A percentile compares a stretch with the other conserved stretches of the same genome.
Evolutionary conservation across 2,888 invertebrate genomes (phyloP).

Genomic region (Drosophila mimica): DNA sequence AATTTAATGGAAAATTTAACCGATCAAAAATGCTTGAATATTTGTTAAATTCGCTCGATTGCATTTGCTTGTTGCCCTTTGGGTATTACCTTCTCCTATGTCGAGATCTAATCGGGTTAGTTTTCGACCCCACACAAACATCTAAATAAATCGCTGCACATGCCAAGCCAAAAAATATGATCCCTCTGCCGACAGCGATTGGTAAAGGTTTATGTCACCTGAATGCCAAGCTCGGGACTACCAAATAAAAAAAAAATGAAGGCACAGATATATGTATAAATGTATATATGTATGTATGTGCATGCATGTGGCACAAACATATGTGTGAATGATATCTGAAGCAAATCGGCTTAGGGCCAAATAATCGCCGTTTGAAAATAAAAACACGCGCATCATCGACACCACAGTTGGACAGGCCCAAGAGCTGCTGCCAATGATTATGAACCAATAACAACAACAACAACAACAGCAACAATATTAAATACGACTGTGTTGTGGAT

Average conservation of each 20-base stretch:
- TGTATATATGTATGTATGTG: constrained; percentile 13
- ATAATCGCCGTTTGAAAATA: constrained; percentile 74
- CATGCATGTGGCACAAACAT: constrained; percentile 4
- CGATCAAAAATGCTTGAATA: neutral
- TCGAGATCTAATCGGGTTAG: constrained; percentile 60
- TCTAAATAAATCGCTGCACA: constrained; percentile 41
- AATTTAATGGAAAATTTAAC: neutral
- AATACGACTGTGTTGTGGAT: constrained; percentile 3
- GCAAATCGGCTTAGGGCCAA: constrained; percentile 75
- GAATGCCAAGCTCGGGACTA: neutral
- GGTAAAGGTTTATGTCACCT: constrained; percentile 49
- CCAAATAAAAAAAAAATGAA: constrained; percentile 17
- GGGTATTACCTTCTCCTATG: constrained; percentile 17
- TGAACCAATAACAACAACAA: constrained; percentile 42
- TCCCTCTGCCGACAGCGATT: constrained; percentile 16
- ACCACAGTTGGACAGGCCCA: constrained; percentile 42
- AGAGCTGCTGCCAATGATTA: constrained; percentile 34
- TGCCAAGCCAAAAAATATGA: constrained; percentile 54
- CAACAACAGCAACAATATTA: constrained; percentile 4
- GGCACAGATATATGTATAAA: constrained; percentile 6
- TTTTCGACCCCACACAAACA: constrained; percentile 44
- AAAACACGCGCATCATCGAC: constrained; percentile 77
- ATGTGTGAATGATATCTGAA: constrained; percentile 43
- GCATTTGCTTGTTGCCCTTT: constrained; percentile 28
- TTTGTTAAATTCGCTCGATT: neutral